These are phyloP conservation scores for Machimus rusticus DNA, from an alignment of 2,888 invertebrate genomes.

Conservation along the genomic window DNA sequence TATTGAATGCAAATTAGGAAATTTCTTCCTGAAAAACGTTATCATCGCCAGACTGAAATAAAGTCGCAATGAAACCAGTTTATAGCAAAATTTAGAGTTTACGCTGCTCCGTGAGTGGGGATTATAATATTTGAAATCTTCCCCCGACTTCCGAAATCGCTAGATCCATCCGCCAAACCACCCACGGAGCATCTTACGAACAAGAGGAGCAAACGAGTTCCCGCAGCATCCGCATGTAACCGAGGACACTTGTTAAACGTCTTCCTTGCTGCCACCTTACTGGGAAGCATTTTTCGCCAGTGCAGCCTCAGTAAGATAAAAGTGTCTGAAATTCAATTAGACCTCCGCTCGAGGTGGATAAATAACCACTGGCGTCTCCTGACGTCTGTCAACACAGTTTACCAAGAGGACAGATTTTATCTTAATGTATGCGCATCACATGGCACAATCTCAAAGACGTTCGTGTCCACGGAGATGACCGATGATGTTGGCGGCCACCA, in stretches of 20 bases:
- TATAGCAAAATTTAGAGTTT: slow-evolving; percentile 6
- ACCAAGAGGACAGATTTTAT: neutral
- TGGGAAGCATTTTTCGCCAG: neutral
- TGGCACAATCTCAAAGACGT: neutral
- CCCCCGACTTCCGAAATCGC: neutral
- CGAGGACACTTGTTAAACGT: neutral
- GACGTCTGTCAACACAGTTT: neutral
- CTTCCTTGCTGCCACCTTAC: neutral
- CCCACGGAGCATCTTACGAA: neutral
- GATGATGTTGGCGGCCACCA: neutral
- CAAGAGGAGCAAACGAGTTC: neutral
- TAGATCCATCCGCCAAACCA: neutral
- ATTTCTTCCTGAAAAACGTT: neutral
- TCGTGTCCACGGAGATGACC: neutral
- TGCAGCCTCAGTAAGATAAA: neutral
- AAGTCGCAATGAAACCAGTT: slow-evolving; percentile 1
- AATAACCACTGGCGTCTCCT: neutral
- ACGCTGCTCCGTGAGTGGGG: neutral
- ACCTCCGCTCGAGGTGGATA: neutral
- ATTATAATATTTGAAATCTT: neutral
- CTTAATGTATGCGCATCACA: neutral
- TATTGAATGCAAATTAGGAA: neutral
- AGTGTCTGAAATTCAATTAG: neutral
- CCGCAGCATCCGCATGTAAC: neutral
- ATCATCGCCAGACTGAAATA: neutral